These are phyloP conservation scores for Halisarca cf. caerulea DNA, from an alignment of 37 sponge, comb jelly and placozoan species.

Conservation along the genomic window DNA sequence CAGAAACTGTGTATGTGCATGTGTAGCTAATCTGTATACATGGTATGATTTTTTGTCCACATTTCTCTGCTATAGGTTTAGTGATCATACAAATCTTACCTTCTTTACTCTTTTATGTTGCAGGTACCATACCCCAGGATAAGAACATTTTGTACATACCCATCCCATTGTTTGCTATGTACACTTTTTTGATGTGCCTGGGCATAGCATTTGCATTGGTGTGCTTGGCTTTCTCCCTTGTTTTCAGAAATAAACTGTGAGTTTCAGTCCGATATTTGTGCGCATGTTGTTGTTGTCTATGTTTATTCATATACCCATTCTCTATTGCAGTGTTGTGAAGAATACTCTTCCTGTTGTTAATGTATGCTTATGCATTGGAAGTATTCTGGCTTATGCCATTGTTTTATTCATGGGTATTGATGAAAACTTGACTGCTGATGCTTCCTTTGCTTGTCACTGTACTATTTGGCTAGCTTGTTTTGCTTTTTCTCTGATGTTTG, in stretches of 20 bases:
- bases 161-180: conserved; percentile 17
- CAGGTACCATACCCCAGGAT: background rate
- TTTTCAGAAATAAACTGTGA: conserved; percentile 19
- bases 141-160: background rate
- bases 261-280: background rate
- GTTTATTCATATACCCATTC: background rate
- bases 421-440: background rate
- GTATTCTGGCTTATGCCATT: background rate
- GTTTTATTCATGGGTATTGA: conserved; percentile 28
- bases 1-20: no score
- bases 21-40: no score
- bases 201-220: background rate
- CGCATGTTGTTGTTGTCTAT: background rate
- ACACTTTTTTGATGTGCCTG: background rate
- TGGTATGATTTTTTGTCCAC: no score
- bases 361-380: conserved; percentile 11
- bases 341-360: background rate
- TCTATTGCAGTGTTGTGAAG: background rate
- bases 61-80: no score
- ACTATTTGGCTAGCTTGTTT: conserved; percentile 13
- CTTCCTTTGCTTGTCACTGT: background rate
- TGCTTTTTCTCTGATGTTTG: conserved; percentile 18
- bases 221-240: background rate
- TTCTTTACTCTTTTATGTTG: background rate
- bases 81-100: no score